These are phyloP conservation scores for Nixonia krombeini DNA, from an alignment of 1,140 invertebrate genomes.

Conservation along the genomic window DNA sequence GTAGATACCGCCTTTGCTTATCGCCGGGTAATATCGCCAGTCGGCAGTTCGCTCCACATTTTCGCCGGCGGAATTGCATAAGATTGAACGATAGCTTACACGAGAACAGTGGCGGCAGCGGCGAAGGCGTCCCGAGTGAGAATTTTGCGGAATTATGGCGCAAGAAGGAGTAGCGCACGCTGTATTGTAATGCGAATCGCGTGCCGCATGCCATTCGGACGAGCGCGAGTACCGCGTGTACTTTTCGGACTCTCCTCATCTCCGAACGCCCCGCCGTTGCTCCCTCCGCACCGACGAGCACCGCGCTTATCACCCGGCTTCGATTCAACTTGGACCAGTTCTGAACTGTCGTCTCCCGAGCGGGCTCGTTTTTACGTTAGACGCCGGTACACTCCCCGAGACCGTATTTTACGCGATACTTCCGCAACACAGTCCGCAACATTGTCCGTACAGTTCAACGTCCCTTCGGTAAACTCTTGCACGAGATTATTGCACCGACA, in stretches of 20 bases:
- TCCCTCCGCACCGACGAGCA: too few species aligned
- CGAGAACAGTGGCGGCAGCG: constrained; percentile 34
- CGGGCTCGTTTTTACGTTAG: too few species aligned
- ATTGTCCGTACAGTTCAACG: too few species aligned
- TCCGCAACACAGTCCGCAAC: too few species aligned
- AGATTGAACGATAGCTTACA: constrained; percentile 53
- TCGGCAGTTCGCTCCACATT: constrained; percentile 48
- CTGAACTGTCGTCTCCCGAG: too few species aligned
- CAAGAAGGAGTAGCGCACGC: constrained; percentile 7
- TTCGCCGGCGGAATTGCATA: constrained; percentile 47
- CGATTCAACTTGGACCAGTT: too few species aligned
- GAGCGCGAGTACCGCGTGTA: constrained; percentile 16
- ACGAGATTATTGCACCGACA: too few species aligned
- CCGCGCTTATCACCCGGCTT: too few species aligned
- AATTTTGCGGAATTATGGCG: constrained; percentile 50
- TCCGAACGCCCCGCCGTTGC: background rate
- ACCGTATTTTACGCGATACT: too few species aligned
- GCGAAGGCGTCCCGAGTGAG: constrained; percentile 14
- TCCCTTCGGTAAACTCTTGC: too few species aligned
- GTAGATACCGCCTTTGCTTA: constrained; percentile 34
- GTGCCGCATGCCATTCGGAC: constrained; percentile 49
- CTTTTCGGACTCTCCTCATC: constrained; percentile 10
- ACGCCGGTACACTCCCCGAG: too few species aligned
- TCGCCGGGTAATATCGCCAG: constrained; percentile 47
- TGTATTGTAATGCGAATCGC: constrained; percentile 40